Conservation (phyloP, 2,113 vertebrate genomes). For the Pachypanchax playfairii region DNA sequence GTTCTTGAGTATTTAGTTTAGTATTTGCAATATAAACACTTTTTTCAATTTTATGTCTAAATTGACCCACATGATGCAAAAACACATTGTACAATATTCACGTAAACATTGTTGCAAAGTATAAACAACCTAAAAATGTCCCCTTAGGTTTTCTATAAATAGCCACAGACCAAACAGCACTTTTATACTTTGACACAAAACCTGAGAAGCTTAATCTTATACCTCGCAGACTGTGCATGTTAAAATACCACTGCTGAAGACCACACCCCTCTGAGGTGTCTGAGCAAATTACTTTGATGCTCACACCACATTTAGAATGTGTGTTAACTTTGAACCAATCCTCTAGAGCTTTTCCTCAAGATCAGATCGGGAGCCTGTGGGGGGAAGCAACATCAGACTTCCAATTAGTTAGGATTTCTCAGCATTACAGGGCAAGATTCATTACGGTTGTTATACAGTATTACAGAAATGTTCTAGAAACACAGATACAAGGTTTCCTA, state of each 20-base stretch:
- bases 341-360: constrained; percentile 36
- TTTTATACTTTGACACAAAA: constrained; percentile 19
- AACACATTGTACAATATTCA: neutral
- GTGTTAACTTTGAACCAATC: constrained; percentile 55
- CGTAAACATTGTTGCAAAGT: neutral
- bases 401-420: constrained; percentile 59
- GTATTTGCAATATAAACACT: constrained; percentile 9
- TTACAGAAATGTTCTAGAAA: constrained; percentile 12
- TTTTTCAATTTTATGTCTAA: neutral
- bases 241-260: neutral
- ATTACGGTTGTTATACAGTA: constrained; percentile 52
- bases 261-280: constrained; percentile 31
- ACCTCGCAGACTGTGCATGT: neutral
- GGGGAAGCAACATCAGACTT: constrained; percentile 55
- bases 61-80: constrained; percentile 1
- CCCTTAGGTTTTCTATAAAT: constrained; percentile 1
- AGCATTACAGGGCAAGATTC: constrained; percentile 44
- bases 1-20: neutral
- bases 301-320: constrained; percentile 33
- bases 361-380: constrained; percentile 37
- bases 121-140: neutral
- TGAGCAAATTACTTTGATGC: constrained; percentile 41
- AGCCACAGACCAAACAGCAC: constrained; percentile 6
- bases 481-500: constrained; percentile 47
- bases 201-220: neutral